Base-by-base conservation (phyloP, 2,113 vertebrate genomes). In the Geococcyx californianus region DNA sequence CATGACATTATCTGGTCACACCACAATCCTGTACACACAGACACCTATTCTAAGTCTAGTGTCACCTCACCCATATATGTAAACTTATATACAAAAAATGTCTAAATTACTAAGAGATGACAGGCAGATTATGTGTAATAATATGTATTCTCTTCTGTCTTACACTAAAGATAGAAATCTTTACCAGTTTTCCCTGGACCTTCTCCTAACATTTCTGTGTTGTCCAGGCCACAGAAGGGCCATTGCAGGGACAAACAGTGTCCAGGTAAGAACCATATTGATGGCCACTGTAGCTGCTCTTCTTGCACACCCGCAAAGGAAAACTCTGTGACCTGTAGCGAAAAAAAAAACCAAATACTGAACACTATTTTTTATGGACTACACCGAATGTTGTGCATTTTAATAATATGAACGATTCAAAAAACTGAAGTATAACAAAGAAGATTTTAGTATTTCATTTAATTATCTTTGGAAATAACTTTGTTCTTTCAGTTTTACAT, bases 401-500 rank as follows among this genome's bases (percentile, higher is more conserved):
- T 45, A 76, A 55, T 42, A 55, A 23, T 8, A 34, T 9, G 82
- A 84, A 55, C 0, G 0, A 36, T 76, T 79, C 11, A 2, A 84
- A 76, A 92, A 82, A 11, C 3, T 58, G 15, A 73, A 45, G 54
- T 25, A 58, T 55, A 67, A 54, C 17, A 51, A 86, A 40, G 21
- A 78, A 75, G 6, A 66, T 85, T 84, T 74, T 62, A 79, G 29
- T 51, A 29, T 58, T 87, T 68, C 3, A 54, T 79, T 89, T 82
- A 28, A 84, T 82, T 75, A 44, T 62, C 40, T 90, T 63, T 62
- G 20, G 14, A 38, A 85, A 90, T 62, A 90, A 85, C 87, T 93
- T 93, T 86, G 6, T 83, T 82, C 58, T 75, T 95, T 91, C 26
- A 13, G 26, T 90, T 85, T 83, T 70, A 76, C 49, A 49, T 54